A percentile compares a stretch with the other conserved stretches of the same genome.
phyloP scores from a whole-genome alignment of 2,888 invertebrate genomes.

The Rotaria macrura region DNA sequence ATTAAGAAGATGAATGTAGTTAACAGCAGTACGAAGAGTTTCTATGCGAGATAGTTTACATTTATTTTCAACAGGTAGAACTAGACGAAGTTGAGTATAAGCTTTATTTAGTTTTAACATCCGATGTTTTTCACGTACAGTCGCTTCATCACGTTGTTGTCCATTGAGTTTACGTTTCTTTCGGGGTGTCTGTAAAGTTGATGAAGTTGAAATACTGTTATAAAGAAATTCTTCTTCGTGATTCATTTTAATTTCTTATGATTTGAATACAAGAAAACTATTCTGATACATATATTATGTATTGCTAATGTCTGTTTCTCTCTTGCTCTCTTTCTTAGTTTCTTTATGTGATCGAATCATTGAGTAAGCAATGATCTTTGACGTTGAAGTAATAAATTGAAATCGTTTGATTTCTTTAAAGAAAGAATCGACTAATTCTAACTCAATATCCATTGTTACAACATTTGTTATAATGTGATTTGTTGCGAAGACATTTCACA shows the following conservation, averaged over 20 bases:
- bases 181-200: not conserved
- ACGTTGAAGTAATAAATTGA: not conserved
- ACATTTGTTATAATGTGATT: not conserved
- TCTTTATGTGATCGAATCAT: not conserved
- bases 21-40: slow-evolving; percentile 3
- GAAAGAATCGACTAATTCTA: not conserved
- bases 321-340: not conserved
- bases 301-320: too few species aligned
- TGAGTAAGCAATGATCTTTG: not conserved
- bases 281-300: not conserved
- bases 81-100: not conserved
- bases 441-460: not conserved
- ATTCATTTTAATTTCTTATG: not conserved
- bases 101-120: slow-evolving; percentile 8
- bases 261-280: not conserved
- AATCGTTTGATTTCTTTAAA: not conserved
- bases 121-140: slow-evolving; percentile 15
- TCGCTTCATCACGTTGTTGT: slow-evolving; percentile 9
- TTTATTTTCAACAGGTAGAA: slow-evolving; percentile 3
- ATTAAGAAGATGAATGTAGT: not conserved
- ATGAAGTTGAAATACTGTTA: not conserved
- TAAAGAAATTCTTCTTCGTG: not conserved
- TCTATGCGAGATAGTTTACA: slow-evolving; percentile 3
- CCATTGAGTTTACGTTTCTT: slow-evolving; percentile 16
- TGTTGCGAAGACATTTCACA: too few species aligned